Base-by-base conservation (phyloP, 2,888 invertebrate species). In the Cryptocephalus moraei region DNA sequence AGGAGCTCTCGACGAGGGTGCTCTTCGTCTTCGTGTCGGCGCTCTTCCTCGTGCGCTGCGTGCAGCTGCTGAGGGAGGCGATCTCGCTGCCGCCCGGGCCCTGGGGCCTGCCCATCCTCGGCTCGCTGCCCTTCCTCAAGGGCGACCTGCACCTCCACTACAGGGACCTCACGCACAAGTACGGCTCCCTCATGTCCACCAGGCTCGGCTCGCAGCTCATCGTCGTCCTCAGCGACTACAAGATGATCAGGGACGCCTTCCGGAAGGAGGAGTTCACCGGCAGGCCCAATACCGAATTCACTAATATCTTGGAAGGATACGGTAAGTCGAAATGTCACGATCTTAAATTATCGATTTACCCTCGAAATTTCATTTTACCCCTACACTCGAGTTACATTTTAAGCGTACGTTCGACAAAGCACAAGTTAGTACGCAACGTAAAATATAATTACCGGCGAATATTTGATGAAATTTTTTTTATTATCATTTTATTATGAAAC, bases 191-290 rank as follows among this genome's bases (percentile, higher is more conserved):
- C 52, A 90, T 91, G 73, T 87, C 87, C 47, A 80, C 89, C 8
- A 75, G 83, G 39, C 77, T 92, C 43, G 92, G 92, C 47, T 84
- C 81, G 57, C 87, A 91, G 65, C 75, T 90, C 50, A 82, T 88
- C 9, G 84, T 93, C 45, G 89, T 93, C 47, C 76, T 93, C 60
- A 86, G 86, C 73, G 91, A 92, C 73, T 85, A 90, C 71, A 82
- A 83, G 65, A 77, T 85, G 65, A 91, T 93, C 62, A 77, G 91
- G 52, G 88, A 91, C 66, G 84, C 89, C 32, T 91, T 92, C 69
- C 78, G 87, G 11, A 81, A 83, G 44, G 90, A 90, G 63, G 90
- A 88, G 63, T 91, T 92, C 71, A 88, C 89, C 56, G 91, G 89
- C 48, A 79, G 92, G 47, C 93, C 93, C 49, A 83, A 81, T 64